Percentiles rank a stretch among this genome's conserved stretches.
Evolutionary conservation across 2,888 invertebrate genomes (phyloP).

Genomic region (Calephelis perditalis): DNA sequence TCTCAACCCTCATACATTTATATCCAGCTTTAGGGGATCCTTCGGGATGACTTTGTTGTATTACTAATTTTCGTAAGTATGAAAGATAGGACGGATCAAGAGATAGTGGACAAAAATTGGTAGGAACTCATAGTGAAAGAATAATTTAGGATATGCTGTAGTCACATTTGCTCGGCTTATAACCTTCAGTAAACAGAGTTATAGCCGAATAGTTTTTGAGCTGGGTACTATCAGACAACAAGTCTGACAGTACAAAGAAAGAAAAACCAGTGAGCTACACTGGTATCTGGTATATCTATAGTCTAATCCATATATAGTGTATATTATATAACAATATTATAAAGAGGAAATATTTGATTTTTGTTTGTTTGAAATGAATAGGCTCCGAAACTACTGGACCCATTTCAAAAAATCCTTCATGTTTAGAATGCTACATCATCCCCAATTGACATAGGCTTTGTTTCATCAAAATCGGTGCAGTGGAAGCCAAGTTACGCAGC

Average conservation of each 20-base stretch:
- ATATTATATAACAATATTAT: too few species aligned
- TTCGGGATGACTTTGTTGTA: constrained; percentile 19
- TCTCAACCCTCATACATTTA: constrained; percentile 36
- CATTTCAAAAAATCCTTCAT: too few species aligned
- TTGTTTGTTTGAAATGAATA: too few species aligned
- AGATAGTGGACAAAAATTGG: constrained; percentile 30
- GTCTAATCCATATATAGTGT: too few species aligned
- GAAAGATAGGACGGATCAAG: constrained; percentile 29
- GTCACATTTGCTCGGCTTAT: constrained; percentile 11
- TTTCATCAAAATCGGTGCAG: too few species aligned
- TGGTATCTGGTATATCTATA: too few species aligned
- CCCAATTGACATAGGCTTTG: too few species aligned
- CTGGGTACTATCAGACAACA: neutral
- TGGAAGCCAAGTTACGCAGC: too few species aligned
- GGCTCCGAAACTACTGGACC: too few species aligned
- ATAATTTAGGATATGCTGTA: constrained; percentile 30
- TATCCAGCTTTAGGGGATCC: constrained; percentile 28
- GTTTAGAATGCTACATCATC: too few species aligned
- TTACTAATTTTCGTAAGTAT: constrained; percentile 18
- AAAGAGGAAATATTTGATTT: too few species aligned
- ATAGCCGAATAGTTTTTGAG: neutral
- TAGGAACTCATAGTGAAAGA: constrained; percentile 27
- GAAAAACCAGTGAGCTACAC: too few species aligned
- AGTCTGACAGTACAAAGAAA: neutral
- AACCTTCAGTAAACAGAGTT: constrained; percentile 6